Conservation (phyloP, 2,797 vertebrate species). For the Arrhamphus sclerolepis region DNA sequence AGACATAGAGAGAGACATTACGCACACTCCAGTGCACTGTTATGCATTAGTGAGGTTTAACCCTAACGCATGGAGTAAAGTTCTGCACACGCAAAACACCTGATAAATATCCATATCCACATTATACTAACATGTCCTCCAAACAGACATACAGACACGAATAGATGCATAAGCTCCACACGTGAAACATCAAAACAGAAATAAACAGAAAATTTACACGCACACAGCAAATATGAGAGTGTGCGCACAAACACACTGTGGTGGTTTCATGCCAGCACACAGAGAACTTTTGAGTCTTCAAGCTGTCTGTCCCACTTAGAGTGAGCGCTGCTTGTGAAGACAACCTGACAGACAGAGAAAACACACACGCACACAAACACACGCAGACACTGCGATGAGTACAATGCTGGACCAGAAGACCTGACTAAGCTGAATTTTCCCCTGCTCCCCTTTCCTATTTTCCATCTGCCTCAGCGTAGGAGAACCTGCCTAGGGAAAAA, state of each 20-base stretch:
- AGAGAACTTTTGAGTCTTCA: slow-evolving; percentile 72
- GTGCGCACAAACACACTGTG: slow-evolving; percentile 63
- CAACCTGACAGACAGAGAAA: slow-evolving; percentile 74
- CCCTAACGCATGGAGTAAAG: slow-evolving; percentile 11
- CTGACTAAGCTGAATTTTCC: slow-evolving; percentile 82
- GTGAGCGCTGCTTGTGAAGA: slow-evolving; percentile 70
- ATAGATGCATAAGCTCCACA: slow-evolving; percentile 7
- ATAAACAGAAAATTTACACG: slow-evolving; percentile 14
- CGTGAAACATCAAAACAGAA: slow-evolving; percentile 42
- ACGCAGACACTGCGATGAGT: slow-evolving; percentile 60
- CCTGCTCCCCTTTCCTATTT: slow-evolving; percentile 82
- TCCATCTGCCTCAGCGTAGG: slow-evolving; percentile 82
- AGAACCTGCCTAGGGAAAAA: slow-evolving; percentile 78
- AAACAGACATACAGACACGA: slow-evolving; percentile 20
- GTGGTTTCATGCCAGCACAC: slow-evolving; percentile 69
- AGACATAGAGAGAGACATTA: slow-evolving; percentile 50
- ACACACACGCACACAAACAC: slow-evolving; percentile 40
- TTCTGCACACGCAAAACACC: slow-evolving; percentile 16
- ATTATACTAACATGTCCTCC: too few relatives aligned
- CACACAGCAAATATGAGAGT: slow-evolving; percentile 33
- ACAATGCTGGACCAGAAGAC: slow-evolving; percentile 73
- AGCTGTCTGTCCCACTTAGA: slow-evolving; percentile 77
- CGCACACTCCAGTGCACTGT: slow-evolving; percentile 39
- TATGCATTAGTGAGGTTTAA: slow-evolving; percentile 34
- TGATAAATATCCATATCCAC: slow-evolving; percentile 20